phyloP scores from a whole-genome alignment of 2,888 invertebrate species.

The Electrophaes corylata region DNA sequence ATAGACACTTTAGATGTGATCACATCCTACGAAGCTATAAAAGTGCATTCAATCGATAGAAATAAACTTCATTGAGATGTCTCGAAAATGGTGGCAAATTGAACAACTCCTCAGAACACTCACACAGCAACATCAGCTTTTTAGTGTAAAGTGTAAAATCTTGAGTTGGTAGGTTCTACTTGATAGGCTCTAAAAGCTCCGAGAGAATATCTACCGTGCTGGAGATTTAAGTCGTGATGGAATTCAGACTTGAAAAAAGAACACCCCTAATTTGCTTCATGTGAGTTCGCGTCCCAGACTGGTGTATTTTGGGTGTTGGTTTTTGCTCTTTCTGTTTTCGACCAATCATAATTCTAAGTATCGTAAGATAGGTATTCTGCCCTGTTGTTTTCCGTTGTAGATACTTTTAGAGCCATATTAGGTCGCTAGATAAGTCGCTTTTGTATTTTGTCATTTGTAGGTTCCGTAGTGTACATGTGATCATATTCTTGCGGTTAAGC shows the following conservation, averaged over 20 bases:
- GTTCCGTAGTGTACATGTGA: too few relatives aligned
- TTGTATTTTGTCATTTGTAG: too few relatives aligned
- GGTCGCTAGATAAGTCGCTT: neutral
- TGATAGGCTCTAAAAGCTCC: too few relatives aligned
- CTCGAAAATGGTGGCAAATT: too few relatives aligned
- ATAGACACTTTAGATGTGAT: neutral
- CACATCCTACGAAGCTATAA: neutral
- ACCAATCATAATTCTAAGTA: conserved; percentile 4
- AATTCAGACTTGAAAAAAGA: conserved; percentile 1
- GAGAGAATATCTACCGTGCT: too few relatives aligned
- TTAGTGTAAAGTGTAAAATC: too few relatives aligned
- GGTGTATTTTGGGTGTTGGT: conserved; percentile 4
- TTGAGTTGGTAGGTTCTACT: too few relatives aligned
- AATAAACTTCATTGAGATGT: neutral
- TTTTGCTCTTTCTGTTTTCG: conserved; percentile 8
- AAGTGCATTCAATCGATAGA: neutral
- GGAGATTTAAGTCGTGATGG: too few relatives aligned
- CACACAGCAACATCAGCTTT: too few relatives aligned
- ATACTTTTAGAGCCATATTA: neutral
- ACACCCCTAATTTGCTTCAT: neutral
- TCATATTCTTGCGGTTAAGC: neutral
- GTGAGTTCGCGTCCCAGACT: conserved; percentile 4
- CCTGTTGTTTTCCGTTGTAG: neutral
- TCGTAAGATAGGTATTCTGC: neutral
- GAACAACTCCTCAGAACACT: too few relatives aligned